Percentiles rank a stretch among this genome's conserved stretches.
phyloP scores from a whole-genome alignment of 2,797 vertebrate genomes.

The Bovichtus diacanthus region DNA sequence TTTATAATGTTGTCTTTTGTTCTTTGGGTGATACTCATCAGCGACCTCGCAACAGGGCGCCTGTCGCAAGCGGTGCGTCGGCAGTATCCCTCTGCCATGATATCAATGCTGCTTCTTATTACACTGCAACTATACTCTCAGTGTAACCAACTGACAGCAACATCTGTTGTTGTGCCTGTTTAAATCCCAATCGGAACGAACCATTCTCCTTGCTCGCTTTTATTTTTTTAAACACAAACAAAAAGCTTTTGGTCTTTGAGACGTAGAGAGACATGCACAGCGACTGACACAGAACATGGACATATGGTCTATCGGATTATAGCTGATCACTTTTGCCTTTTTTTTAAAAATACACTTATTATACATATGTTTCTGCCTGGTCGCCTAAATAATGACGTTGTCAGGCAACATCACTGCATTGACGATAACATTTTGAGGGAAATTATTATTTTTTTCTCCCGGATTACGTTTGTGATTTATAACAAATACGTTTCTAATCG shows the following conservation, averaged over 20 bases:
- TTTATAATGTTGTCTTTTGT: constrained; percentile 44
- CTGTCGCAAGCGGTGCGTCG: constrained; percentile 38
- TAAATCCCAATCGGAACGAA: neutral
- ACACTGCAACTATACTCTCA: constrained; percentile 5
- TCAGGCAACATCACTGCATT: too few relatives aligned
- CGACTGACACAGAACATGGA: neutral
- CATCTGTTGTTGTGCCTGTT: neutral
- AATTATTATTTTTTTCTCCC: too few relatives aligned
- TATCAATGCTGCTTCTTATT: neutral
- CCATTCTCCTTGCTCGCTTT: neutral
- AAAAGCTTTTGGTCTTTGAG: neutral
- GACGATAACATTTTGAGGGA: too few relatives aligned
- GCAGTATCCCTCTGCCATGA: constrained; percentile 16
- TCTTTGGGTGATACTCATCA: constrained; percentile 46
- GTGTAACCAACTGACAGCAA: constrained; percentile 16
- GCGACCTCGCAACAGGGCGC: constrained; percentile 23
- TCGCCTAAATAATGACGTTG: too few relatives aligned
- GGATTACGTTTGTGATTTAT: too few relatives aligned
- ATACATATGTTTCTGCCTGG: too few relatives aligned
- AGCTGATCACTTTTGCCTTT: neutral
- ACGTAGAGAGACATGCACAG: neutral
- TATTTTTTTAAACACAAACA: neutral
- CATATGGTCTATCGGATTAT: neutral
- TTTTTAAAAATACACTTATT: neutral
- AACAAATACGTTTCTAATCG: too few relatives aligned